Percentiles rank a stretch among this genome's conserved stretches.
phyloP scores from a whole-genome alignment of 1,140 invertebrate species.

The Platyscapa corneri region DNA sequence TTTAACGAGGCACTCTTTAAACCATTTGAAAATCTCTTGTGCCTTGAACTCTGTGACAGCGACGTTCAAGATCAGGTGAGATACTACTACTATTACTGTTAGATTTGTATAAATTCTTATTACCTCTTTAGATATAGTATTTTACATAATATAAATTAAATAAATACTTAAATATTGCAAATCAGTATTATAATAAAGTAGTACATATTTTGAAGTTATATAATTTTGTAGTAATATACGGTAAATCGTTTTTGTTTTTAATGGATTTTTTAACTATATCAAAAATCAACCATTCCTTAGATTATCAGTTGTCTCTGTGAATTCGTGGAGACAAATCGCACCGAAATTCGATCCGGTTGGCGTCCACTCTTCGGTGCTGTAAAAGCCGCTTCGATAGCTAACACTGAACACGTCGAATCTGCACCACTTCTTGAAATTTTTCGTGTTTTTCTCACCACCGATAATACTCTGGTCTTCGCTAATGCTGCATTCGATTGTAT shows the following conservation, averaged over 20 bases:
- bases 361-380: constrained; percentile 92
- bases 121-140: too few species aligned
- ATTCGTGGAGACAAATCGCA: constrained; percentile 93
- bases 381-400: constrained; percentile 83
- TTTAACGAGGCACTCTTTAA: constrained; percentile 96
- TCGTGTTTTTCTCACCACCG: constrained; percentile 91
- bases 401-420: constrained; percentile 75
- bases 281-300: constrained; percentile 71
- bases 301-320: constrained; percentile 96
- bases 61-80: constrained; percentile 90
- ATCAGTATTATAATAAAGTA: too few species aligned
- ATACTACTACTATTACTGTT: too few species aligned
- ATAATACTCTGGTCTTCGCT: constrained; percentile 93
- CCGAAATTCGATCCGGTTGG: constrained; percentile 95
- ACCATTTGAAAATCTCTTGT: constrained; percentile 95
- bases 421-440: constrained; percentile 93
- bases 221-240: too few species aligned
- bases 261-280: too few species aligned
- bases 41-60: constrained; percentile 91
- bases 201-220: too few species aligned
- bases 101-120: too few species aligned
- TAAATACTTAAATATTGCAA: too few species aligned
- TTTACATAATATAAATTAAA: too few species aligned
- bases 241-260: too few species aligned
- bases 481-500: constrained; percentile 96